phyloP scores from a whole-genome alignment of 1,140 invertebrate genomes.

The Magallana ariakensis region DNA sequence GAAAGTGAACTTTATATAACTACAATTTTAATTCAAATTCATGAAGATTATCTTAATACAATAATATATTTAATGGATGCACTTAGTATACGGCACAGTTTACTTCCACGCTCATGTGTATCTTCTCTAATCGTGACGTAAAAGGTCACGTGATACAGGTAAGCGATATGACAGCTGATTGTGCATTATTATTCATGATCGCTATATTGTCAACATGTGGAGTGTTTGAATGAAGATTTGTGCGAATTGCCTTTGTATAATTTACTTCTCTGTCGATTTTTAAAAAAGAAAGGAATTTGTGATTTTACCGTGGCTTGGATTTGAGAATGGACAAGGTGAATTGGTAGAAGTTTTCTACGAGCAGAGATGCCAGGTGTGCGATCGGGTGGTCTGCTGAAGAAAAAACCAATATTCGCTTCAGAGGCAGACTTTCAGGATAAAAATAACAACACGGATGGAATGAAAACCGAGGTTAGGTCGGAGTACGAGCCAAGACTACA shows the following conservation, averaged over 20 bases:
- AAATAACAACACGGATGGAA: conserved; percentile 20
- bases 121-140: background rate
- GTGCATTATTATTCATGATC: conserved; percentile 25
- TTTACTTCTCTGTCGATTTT: conserved; percentile 19
- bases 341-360: background rate
- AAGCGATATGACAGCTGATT: conserved; percentile 29
- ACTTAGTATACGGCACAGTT: too few relatives aligned
- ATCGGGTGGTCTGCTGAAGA: background rate
- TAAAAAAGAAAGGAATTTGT: background rate
- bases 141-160: conserved; percentile 39
- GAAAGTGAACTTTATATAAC: too few relatives aligned
- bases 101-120: background rate
- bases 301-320: background rate
- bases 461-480: conserved; percentile 17
- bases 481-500: background rate
- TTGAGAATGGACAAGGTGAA: background rate
- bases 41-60: too few relatives aligned
- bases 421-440: background rate
- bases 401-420: conserved; percentile 25
- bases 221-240: conserved; percentile 24
- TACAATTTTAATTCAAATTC: too few relatives aligned
- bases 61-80: too few relatives aligned
- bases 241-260: conserved; percentile 5
- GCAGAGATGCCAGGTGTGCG: conserved; percentile 10
- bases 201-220: conserved; percentile 28